These are phyloP conservation scores for Noctua comes DNA, from an alignment of 2,888 invertebrate species.

Conservation along the genomic window DNA sequence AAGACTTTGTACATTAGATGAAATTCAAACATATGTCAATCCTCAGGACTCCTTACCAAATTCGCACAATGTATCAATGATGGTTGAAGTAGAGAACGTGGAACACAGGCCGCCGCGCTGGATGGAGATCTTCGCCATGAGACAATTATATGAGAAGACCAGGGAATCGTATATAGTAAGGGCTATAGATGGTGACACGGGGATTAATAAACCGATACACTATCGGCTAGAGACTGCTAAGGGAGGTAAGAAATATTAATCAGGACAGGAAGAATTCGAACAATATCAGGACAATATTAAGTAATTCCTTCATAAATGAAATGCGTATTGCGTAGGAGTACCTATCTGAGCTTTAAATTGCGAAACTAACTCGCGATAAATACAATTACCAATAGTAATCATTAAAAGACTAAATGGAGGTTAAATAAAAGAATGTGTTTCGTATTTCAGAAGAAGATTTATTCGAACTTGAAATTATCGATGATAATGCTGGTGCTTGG, in stretches of 20 bases:
- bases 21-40: neutral
- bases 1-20: neutral
- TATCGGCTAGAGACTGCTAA: constrained; percentile 84
- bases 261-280: neutral
- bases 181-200: constrained; percentile 92
- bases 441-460: constrained; percentile 76
- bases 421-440: constrained; percentile 13
- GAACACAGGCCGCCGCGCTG: constrained; percentile 91
- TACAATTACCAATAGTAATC: neutral
- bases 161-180: constrained; percentile 81
- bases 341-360: neutral
- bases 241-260: constrained; percentile 74
- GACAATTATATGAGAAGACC: constrained; percentile 90
- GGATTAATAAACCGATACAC: constrained; percentile 88
- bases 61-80: constrained; percentile 82
- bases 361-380: neutral
- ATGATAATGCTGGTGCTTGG: constrained; percentile 71
- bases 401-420: neutral
- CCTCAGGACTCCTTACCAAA: constrained; percentile 85
- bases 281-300: neutral
- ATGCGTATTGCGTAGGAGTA: too few species aligned
- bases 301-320: neutral
- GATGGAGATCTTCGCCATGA: constrained; percentile 89
- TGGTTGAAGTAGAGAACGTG: constrained; percentile 90
- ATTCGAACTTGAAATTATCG: constrained; percentile 79